Conservation (phyloP, 1,140 invertebrate genomes). For the Drosophila busckii region DNA sequence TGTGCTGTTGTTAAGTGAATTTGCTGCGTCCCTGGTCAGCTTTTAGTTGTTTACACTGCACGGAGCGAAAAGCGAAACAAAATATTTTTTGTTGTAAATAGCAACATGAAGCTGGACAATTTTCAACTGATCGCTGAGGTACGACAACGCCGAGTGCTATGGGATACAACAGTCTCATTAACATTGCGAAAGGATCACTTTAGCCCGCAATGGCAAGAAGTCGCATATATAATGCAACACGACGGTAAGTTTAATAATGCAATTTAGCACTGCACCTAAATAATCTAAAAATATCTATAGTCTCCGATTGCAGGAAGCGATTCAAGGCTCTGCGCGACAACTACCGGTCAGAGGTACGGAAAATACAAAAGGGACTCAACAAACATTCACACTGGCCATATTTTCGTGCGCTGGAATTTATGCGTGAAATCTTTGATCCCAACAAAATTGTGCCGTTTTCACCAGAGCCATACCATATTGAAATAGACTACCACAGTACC, state of each 20-base stretch:
- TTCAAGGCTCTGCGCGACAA: conserved; percentile 52
- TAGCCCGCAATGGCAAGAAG: conserved; percentile 35
- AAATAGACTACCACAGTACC: background rate
- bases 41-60: conserved; percentile 40
- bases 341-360: conserved; percentile 54
- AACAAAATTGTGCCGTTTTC: conserved; percentile 27
- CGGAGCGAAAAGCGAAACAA: no score
- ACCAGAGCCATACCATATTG: conserved; percentile 15
- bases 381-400: conserved; percentile 42
- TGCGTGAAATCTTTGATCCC: conserved; percentile 56
- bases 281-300: conserved; percentile 13
- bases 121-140: conserved; percentile 51
- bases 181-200: conserved; percentile 42
- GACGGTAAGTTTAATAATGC: conserved; percentile 46
- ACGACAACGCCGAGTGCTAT: conserved; percentile 34
- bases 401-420: conserved; percentile 49
- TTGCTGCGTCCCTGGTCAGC: background rate
- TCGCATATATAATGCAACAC: conserved; percentile 30
- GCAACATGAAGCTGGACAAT: conserved; percentile 51
- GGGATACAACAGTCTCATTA: conserved; percentile 46
- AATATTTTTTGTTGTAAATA: no score
- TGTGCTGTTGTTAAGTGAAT: no score
- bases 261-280: no score
- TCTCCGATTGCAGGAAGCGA: conserved; percentile 40
- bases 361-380: conserved; percentile 40